Base-by-base conservation (phyloP, 1,140 invertebrate species). In the Drosophila nigrodunni region DNA sequence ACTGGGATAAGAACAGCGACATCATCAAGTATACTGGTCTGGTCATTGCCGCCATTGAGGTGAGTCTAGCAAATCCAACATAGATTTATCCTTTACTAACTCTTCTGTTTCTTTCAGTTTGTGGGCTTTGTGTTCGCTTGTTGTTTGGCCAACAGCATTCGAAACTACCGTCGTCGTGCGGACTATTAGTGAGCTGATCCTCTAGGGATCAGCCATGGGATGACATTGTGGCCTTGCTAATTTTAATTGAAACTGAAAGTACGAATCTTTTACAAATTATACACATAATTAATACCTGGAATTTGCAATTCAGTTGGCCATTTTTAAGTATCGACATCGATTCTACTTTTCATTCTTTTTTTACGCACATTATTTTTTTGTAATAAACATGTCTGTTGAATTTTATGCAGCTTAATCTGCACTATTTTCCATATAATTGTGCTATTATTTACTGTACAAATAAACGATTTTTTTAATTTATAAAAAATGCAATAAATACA, bases 61-160 rank as follows among this genome's bases (percentile, higher is more conserved):
- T 96, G 2, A 57, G 73, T 64, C 11, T 1, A 1, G 34, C 9
- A 6, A 8, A 11, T 10, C 10, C 5, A 15, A 4, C 13, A 5
- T 4, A 50, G 13, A 7, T 37, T 66, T 25, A 49, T 9, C 47
- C 18, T 41, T 30, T 30, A 5, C 43, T 9, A 9, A 34, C 41
- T 49, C 70, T 52, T 73, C 80, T 47, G 83, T 91, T 35, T 7
- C 91, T 93, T 90, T 68, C 95, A 98, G 97, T 94, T 98, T 80
- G 94, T 98, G 82, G 97, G 97, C 77, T 96, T 98, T 37, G 94
- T 98, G 64, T 98, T 98, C 92, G 96, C 97, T 74, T 97, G 97
- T 93, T 97, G 96, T 92, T 94, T 98, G 93, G 97, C 97, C 81
- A 96, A 96, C 90, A 96, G 96, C 73, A 97, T 98, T 93, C 95